Base-by-base conservation (phyloP, 2,797 vertebrate species). In the Darevskia nairensis region DNA sequence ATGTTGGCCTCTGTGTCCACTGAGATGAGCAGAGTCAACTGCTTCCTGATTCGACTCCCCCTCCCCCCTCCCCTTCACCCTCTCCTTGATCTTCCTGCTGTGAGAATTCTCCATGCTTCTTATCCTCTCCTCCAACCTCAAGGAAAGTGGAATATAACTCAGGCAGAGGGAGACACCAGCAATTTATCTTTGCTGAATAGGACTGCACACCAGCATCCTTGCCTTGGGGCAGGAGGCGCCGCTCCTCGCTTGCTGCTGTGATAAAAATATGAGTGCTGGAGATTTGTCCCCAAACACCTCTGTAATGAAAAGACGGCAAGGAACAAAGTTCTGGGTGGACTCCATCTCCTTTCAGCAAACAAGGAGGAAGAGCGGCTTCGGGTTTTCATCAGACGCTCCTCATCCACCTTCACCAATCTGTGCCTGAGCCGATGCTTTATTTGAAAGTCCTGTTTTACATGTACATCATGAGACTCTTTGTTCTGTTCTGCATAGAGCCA, bases 261-360 rank as follows among this genome's bases (percentile, higher is more conserved):
- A 76, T 71, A 78, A 90, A 32, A 25, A 17, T 10, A 55, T 59
- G 9, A 84, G 64, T 81, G 55, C 59, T 44, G 72, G 35, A 50
- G 5, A 0, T 32, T 46, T 64, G 64, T 88, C 80, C 82, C 72
- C 86, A 85, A 61, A 85, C 82, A 41, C 64, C 59, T 61, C 61
- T 77, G 55, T 89, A 79, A 91, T 82, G 86, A 91, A 82, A 85
- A 91, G 86, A 66, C n/a, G 11, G 3, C 7, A 25, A 71, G 44
- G 61, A 55, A 29, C 66, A 27, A 46, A 41, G 44, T 68, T 59
- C 6, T 79, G 1, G 0, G 6, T 35, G 3, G 11, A 25, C 17
- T 71, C 25, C 7, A 2, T 29, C 50, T 85, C 10, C 15, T 13
- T 59, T 79, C 17, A 6, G 23, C 19, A n/a, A 25, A 23, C 50